Base-by-base conservation (phyloP, 2,888 invertebrate genomes). In the Heliconius ethilla region DNA sequence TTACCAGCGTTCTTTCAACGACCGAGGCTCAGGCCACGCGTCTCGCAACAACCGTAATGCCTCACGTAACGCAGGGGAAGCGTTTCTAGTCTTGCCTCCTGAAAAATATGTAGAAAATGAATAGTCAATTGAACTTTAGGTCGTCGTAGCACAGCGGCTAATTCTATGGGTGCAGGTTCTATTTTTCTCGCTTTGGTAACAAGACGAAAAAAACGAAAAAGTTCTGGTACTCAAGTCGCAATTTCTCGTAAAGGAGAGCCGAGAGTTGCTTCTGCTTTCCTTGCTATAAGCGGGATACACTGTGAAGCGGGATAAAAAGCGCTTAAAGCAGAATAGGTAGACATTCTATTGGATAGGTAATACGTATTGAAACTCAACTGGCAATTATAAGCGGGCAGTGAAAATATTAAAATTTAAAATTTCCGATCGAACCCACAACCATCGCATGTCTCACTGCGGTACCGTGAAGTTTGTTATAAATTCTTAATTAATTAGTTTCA, bases 11-110 rank as follows among this genome's bases (percentile, higher is more conserved):
- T 79, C 81, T 59, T 79, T 78, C 66, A 86, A 84, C 76, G 82
- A 78, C 79, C 81, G 87, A 77, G 89, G 91, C 80, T 89, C 88
- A 51, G 89, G 84, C 94, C 94, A 94, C 82, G 93, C 94, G 81
- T 89, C 90, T 75, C 91, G 88, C 76, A 92, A 86, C 51, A 90
- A 89, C 82, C 82, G 82, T 74, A 94, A 88, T 66, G 90, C 91
- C 80, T 89, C 90, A 75, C 88, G 90, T 82, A 92, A 86, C 66
- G 90, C 89, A 51, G 86, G 84, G 62, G 85, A 84, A 75, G 82
- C 82, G 78, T 86, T 81, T 51, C 82, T 84, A 40, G 80, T 83
- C 66, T 84, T 79, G 25, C 83, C 86, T 82, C 84, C 81, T 82
- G 62, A 62, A 13, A n/a, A 29, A 40, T 15, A 72, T 33, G 33